Base-by-base conservation (phyloP, 2,113 vertebrate species). In the Tetrax tetrax region DNA sequence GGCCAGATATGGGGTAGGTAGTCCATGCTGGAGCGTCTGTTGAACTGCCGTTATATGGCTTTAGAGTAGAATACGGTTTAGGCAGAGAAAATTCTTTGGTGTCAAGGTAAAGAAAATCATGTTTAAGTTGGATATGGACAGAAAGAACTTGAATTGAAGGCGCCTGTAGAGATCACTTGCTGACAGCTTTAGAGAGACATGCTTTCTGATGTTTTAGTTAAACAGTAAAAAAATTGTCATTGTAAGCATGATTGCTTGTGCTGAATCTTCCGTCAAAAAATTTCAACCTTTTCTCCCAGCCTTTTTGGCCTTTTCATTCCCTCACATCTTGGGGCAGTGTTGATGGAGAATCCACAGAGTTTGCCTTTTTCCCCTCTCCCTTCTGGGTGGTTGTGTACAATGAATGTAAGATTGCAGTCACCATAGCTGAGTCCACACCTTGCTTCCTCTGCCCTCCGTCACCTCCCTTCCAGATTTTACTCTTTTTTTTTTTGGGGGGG, bases 381-480 rank as follows among this genome's bases (percentile, higher is more conserved):
- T 72, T 57, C 68, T 37, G 19, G 2, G 14, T 31, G 22, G 21
- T 89, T 80, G 3, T 4, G 23, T 21, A 7, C 4, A 2, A 9
- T 3, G 43, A 43, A 14, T 0, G 1, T 7, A 25, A 69, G 48
- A 45, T n/a, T 21, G 2, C 53, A 51, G 1, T 35, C 60, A 19
- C 15, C 7, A 3, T 6, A 25, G n/a, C 38, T 69, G 25, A 14
- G 70, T 51, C 77, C 61, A 7, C 0, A 9, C 2, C 8, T 38
- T 35, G 43, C 37, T 76, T 69, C 43, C n/a, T 56, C 79, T 70
- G n/a, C 41, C 20, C 27, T 70, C 43, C 54, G 76, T 35, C 37
- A 35, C 71, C 33, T 93, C 79, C 19, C 53, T 87, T 70, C 65
- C 24, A 45, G 16, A 38, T 75, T 95, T 86, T 51, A 57, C 28